Base-by-base conservation (phyloP, 1,140 invertebrate species). In the Orchestia grillus region DNA sequence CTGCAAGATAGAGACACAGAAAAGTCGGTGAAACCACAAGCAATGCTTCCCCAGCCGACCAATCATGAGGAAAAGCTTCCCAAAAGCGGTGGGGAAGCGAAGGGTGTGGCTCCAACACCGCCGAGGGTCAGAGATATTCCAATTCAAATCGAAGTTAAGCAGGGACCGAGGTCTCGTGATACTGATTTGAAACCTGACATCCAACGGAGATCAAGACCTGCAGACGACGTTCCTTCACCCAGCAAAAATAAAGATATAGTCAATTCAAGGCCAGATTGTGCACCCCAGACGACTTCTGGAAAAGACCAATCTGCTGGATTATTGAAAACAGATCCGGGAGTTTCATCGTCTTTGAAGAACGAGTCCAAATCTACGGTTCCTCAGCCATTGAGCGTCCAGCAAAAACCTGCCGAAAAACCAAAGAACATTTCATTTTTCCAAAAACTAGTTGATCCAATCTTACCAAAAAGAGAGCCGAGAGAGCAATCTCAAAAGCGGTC, bases 351-450 rank as follows among this genome's bases (percentile, higher is more conserved):
- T 19, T 77, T 28, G 11, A 28, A 1, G 28, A 77, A 77, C 36
- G 62, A 77, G 28, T 77, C 62, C 15, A 77, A 77, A 77, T 77
- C 28, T 77, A 36, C 11, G 11, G 28, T 36, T 77, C 62, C 62
- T 23, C 62, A 77, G 36, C 1, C 62, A 3, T 36, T 28, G 3
- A 77, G 28, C 36, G 62, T 77, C 28, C 11, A 41, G 41, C 42
- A 90, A 28, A 90, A 90, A 16, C 11, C 88, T 1, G 36, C 88
- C 4, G 88, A 90, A 41, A 41, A 90, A 90, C 11, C 41, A 11
- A 90, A 90, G 43, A 90, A 90, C 43, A 41, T 90, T 42, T 41
- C 88, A 43, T 90, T 90, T 28, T 44, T 90, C n/a, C 88, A 90
- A 42, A 90, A 90, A 44, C 15, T 90, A 16, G 88, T 44, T 11